Conservation (phyloP, 2,888 invertebrate species). For the Volucella bombylans region DNA sequence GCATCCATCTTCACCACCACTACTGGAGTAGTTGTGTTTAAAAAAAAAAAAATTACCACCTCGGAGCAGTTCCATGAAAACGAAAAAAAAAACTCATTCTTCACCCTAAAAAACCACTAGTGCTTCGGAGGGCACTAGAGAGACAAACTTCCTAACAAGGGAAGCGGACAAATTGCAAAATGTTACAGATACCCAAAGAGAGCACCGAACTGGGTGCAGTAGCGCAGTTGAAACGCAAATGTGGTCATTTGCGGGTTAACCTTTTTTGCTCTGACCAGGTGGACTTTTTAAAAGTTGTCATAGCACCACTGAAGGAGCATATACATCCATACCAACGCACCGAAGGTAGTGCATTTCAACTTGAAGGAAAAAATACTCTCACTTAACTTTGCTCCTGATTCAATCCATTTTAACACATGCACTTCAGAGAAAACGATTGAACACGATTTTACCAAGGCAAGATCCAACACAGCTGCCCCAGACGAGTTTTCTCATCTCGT, state of each 20-base stretch:
- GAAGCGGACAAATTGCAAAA: conserved; percentile 72
- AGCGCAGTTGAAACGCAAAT: conserved; percentile 66
- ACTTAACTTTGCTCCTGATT: conserved; percentile 33
- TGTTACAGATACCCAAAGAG: conserved; percentile 60
- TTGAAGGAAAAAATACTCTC: conserved; percentile 24
- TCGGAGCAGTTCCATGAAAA: conserved; percentile 1
- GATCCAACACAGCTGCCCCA: background rate
- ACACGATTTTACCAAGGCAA: conserved; percentile 24
- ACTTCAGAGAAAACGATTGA: conserved; percentile 33
- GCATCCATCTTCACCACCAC: background rate
- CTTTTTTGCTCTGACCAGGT: conserved; percentile 32
- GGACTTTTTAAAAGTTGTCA: conserved; percentile 48
- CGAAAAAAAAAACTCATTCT: conserved; percentile 24
- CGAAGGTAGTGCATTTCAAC: background rate
- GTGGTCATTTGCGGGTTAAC: conserved; percentile 66
- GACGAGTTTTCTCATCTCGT: background rate
- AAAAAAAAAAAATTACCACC: background rate
- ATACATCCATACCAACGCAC: background rate
- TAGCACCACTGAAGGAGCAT: conserved; percentile 5
- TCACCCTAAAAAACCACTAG: background rate
- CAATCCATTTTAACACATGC: conserved; percentile 34
- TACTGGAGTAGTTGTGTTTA: background rate
- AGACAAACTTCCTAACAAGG: conserved; percentile 67
- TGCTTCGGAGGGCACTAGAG: conserved; percentile 51
- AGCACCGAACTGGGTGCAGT: conserved; percentile 47